Percentiles rank a stretch among this genome's conserved stretches.
Conservation (phyloP, 2,113 vertebrate species). For the Diphyllodes magnificus region DNA sequence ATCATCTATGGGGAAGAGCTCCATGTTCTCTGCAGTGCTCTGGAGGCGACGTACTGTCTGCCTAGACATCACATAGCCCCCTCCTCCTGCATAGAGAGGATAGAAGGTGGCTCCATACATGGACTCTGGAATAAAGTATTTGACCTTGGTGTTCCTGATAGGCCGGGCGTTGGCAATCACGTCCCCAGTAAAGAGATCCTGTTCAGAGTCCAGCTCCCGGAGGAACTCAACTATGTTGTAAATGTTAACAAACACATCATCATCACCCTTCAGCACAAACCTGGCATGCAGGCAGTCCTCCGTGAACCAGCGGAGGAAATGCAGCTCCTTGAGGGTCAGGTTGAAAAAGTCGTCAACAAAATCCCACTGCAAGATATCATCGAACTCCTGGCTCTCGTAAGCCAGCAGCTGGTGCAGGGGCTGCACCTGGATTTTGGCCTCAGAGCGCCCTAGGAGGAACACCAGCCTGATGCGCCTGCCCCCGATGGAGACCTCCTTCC, state of each 20-base stretch:
- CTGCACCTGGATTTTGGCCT: background rate
- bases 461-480: constrained; percentile 57
- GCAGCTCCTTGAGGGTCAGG: constrained; percentile 78
- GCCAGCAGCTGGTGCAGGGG: constrained; percentile 68
- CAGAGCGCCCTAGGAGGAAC: constrained; percentile 65
- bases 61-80: constrained; percentile 76
- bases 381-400: constrained; percentile 69
- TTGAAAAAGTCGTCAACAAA: constrained; percentile 79
- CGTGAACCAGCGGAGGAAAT: constrained; percentile 72
- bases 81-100: constrained; percentile 73
- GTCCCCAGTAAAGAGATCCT: constrained; percentile 74
- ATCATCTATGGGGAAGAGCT: constrained; percentile 79
- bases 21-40: background rate
- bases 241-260: constrained; percentile 75
- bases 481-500: constrained; percentile 19
- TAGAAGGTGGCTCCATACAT: constrained; percentile 72
- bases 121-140: constrained; percentile 73
- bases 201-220: constrained; percentile 37
- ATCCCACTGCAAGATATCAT: constrained; percentile 79
- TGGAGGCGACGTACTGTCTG: constrained; percentile 58
- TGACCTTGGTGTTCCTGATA: constrained; percentile 71
- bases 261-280: constrained; percentile 76
- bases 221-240: constrained; percentile 76
- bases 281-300: constrained; percentile 50
- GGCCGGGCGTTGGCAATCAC: constrained; percentile 70